phyloP scores from a whole-genome alignment of 2,888 invertebrate genomes.

The Xylocampa areola region DNA sequence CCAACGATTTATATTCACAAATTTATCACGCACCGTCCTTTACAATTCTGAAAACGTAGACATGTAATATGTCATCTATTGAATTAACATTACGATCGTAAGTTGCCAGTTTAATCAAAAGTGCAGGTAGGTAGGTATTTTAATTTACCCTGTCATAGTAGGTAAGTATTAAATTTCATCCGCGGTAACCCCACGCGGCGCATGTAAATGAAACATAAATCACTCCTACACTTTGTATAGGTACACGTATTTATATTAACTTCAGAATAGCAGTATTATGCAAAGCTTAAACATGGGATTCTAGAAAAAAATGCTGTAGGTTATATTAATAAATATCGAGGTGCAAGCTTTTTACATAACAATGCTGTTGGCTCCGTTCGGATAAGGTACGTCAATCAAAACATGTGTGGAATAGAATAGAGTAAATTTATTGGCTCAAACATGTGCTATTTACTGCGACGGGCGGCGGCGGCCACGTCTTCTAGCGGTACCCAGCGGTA shows the following conservation, averaged over 20 bases:
- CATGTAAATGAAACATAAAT: slow-evolving; percentile 56
- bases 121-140: slow-evolving; percentile 42
- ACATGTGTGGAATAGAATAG: no score
- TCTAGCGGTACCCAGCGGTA: no score
- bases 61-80: slow-evolving; percentile 50
- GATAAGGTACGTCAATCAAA: no score
- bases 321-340: no score
- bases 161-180: slow-evolving; percentile 58
- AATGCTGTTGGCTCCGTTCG: background rate
- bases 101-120: slow-evolving; percentile 50
- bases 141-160: slow-evolving; percentile 47
- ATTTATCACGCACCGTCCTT: slow-evolving; percentile 37
- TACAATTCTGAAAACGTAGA: slow-evolving; percentile 46
- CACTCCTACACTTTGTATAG: slow-evolving; percentile 52
- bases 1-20: slow-evolving; percentile 35
- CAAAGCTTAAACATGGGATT: slow-evolving; percentile 16
- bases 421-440: no score
- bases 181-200: slow-evolving; percentile 49
- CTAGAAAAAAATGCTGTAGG: slow-evolving; percentile 2
- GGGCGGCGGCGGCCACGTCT: no score
- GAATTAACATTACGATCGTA: slow-evolving; percentile 50
- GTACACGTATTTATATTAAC: slow-evolving; percentile 35
- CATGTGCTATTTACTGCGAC: no score
- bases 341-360: background rate
- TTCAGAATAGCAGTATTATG: slow-evolving; percentile 32